A percentile compares a stretch with the other conserved stretches of the same genome.
These are phyloP conservation scores for Gonocerus acuteangulatus DNA, from an alignment of 2,888 invertebrate genomes.

Conservation along the genomic window DNA sequence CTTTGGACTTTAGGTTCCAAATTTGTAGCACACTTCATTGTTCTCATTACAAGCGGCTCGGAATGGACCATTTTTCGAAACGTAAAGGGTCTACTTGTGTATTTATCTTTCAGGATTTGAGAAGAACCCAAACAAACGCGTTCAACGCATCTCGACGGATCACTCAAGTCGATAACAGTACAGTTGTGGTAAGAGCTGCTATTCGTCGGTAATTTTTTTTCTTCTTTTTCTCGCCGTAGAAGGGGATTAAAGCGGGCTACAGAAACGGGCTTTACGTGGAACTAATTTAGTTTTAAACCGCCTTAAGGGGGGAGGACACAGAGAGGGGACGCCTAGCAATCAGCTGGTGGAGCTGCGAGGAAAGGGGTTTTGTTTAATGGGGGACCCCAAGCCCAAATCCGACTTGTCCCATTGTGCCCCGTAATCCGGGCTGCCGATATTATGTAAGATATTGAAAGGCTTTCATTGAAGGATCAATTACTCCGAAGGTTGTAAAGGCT, in stretches of 20 bases:
- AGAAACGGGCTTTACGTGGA: constrained; percentile 19
- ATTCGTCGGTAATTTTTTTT: no score
- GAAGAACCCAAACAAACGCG: no score
- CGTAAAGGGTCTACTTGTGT: no score
- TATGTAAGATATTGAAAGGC: constrained; percentile 34
- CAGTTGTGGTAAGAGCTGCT: no score
- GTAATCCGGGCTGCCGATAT: constrained; percentile 27
- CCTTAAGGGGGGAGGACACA: constrained; percentile 14
- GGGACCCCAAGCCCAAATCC: constrained; percentile 1
- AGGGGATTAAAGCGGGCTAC: constrained; percentile 10
- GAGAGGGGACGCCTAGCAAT: neutral
- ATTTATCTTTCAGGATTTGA: no score
- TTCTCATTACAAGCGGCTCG: no score
- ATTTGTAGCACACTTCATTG: no score
- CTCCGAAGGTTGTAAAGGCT: neutral
- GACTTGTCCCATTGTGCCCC: neutral
- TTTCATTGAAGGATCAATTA: constrained; percentile 27
- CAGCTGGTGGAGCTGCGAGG: neutral
- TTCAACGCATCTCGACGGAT: no score
- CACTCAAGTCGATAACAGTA: no score
- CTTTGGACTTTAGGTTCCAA: no score
- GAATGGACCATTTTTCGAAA: no score
- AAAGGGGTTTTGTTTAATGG: constrained; percentile 34
- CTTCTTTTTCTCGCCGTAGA: neutral
- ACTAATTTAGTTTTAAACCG: constrained; percentile 28